Percentiles rank a stretch among this genome's conserved stretches.
phyloP scores from a whole-genome alignment of 2,888 invertebrate genomes.

The Lasioglossum zephyrum region DNA sequence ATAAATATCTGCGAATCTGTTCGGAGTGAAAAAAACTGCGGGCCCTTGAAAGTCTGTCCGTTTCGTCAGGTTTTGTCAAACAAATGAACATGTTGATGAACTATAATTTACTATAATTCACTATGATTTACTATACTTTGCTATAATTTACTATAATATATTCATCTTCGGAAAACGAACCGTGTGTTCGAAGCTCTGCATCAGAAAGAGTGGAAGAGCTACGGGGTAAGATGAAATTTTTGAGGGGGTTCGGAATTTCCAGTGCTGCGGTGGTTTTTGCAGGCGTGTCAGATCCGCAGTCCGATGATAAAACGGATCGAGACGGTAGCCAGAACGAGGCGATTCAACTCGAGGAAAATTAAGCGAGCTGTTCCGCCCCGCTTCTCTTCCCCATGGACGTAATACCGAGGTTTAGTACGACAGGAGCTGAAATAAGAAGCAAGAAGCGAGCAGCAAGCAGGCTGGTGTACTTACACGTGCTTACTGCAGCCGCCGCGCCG shows the following conservation, averaged over 20 bases:
- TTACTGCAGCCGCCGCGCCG: conserved; percentile 17
- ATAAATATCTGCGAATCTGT: not conserved
- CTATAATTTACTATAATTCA: not conserved
- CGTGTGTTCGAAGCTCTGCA: not conserved
- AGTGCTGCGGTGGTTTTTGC: not conserved
- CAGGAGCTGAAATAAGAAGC: not conserved
- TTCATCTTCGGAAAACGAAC: not conserved
- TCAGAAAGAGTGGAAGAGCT: not conserved
- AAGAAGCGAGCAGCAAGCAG: not conserved
- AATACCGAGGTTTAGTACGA: not conserved
- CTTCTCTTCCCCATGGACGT: not conserved
- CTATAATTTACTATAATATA: too few relatives aligned
- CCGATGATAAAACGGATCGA: not conserved
- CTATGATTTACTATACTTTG: too few relatives aligned
- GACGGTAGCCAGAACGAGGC: not conserved
- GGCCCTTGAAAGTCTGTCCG: not conserved
- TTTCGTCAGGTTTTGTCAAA: not conserved
- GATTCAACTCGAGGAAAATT: not conserved
- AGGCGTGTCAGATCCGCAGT: not conserved
- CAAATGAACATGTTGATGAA: not conserved
- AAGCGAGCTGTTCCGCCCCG: not conserved
- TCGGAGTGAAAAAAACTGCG: not conserved
- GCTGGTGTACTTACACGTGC: conserved; percentile 6
- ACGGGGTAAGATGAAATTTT: not conserved
- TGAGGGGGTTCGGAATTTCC: not conserved